These are phyloP conservation scores for Prunella himalayana DNA, from an alignment of 2,113 vertebrate genomes.

Conservation along the genomic window DNA sequence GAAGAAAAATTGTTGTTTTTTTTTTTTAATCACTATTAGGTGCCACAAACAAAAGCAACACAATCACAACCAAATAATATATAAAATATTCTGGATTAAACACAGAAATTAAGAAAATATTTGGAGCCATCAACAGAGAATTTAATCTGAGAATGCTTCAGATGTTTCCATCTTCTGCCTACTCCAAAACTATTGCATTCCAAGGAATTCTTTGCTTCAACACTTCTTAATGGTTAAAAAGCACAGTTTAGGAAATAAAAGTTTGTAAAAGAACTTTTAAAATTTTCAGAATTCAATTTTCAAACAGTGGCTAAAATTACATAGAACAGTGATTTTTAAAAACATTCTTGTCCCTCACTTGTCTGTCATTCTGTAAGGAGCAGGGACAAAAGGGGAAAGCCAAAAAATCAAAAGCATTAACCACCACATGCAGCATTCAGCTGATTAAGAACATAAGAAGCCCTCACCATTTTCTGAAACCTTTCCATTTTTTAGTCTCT, in stretches of 20 bases:
- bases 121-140: neutral
- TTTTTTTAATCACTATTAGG: neutral
- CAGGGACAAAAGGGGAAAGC: neutral
- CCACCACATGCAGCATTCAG: neutral
- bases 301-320: neutral
- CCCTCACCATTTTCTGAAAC: neutral
- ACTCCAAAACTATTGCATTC: neutral
- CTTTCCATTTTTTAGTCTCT: neutral
- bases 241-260: neutral
- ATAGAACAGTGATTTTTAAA: neutral
- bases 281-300: neutral
- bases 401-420: neutral
- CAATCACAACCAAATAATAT: neutral
- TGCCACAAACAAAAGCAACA: neutral
- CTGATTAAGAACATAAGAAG: neutral
- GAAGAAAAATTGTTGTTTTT: neutral
- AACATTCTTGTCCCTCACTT: neutral
- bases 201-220: neutral
- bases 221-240: neutral
- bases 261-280: neutral
- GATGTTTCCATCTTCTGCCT: neutral
- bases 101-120: neutral
- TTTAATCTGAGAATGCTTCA: neutral
- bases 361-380: neutral
- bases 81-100: neutral